These are phyloP conservation scores for Mirounga angustirostris DNA, from an alignment of 2,113 vertebrate species.

Conservation along the genomic window DNA sequence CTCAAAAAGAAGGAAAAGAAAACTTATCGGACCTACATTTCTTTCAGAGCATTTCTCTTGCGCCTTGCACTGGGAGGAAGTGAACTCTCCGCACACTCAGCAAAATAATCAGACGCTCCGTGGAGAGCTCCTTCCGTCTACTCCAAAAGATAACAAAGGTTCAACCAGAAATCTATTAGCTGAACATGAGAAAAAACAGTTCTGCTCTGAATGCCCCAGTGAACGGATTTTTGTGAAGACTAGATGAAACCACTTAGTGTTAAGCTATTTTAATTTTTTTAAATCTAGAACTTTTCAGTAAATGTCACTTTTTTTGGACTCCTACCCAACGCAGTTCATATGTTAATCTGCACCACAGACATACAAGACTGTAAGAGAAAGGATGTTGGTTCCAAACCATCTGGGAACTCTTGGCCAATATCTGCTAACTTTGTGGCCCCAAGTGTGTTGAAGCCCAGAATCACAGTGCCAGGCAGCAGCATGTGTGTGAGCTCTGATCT, in stretches of 20 bases:
- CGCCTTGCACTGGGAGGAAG: conserved; percentile 73
- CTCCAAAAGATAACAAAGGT: conserved; percentile 85
- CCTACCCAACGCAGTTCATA: conserved; percentile 70
- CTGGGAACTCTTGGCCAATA: conserved; percentile 81
- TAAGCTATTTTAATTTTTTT: conserved; percentile 77
- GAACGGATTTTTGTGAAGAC: conserved; percentile 78
- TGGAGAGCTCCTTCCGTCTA: conserved; percentile 84
- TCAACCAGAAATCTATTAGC: conserved; percentile 81
- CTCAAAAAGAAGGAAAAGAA: background rate
- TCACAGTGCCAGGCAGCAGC: conserved; percentile 72
- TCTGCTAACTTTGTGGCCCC: conserved; percentile 76
- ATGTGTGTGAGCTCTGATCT: conserved; percentile 65
- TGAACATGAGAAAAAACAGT: conserved; percentile 80
- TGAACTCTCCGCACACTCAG: conserved; percentile 80
- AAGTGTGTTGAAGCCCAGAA: conserved; percentile 80
- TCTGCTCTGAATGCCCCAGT: conserved; percentile 56
- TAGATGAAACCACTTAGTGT: conserved; percentile 66
- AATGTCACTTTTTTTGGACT: conserved; percentile 69
- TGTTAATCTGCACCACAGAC: conserved; percentile 76
- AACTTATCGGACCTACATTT: conserved; percentile 84
- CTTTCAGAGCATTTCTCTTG: conserved; percentile 84
- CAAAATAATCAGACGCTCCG: conserved; percentile 93
- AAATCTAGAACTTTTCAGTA: conserved; percentile 68
- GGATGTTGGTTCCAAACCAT: conserved; percentile 78
- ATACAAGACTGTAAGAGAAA: conserved; percentile 79